Evolutionary conservation across 35 echinoderm and acorn worm species (phyloP).

Genomic region (Heliocidaris tuberculata): DNA sequence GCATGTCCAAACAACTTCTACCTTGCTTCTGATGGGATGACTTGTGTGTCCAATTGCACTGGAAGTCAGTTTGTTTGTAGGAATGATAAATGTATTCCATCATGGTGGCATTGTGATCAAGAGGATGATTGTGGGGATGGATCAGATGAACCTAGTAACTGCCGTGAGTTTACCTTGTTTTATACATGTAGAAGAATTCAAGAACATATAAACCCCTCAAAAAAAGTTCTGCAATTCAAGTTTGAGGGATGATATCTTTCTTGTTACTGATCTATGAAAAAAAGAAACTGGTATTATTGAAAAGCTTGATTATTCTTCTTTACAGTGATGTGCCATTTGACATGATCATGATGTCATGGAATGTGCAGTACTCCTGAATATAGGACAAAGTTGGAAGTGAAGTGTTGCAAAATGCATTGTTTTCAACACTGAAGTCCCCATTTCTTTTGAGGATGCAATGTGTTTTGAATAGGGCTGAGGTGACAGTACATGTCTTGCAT

Average conservation of each 20-base stretch:
- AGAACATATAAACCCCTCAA: no score
- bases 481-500: no score
- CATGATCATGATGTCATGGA: no score
- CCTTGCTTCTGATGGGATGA: slow-evolving; percentile 58
- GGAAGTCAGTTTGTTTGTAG: slow-evolving; percentile 73
- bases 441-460: not conserved
- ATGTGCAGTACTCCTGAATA: no score
- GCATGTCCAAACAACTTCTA: slow-evolving; percentile 84
- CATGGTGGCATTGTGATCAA: slow-evolving; percentile 94
- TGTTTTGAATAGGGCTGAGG: no score
- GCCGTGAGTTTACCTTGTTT: slow-evolving; percentile 60
- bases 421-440: not conserved
- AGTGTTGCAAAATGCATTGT: no score
- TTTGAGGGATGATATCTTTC: no score
- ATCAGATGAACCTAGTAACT: slow-evolving; percentile 64
- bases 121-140: slow-evolving; percentile 75
- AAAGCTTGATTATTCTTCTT: no score
- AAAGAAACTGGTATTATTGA: no score
- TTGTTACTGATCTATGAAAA: no score
- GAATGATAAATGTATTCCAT: slow-evolving; percentile 89
- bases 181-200: not conserved
- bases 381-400: no score
- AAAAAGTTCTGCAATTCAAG: not conserved
- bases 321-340: no score
- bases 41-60: slow-evolving; percentile 75